A percentile compares a stretch with the other conserved stretches of the same genome.
Conservation (phyloP, 2,888 invertebrate species). For the Drosophila borealis region DNA sequence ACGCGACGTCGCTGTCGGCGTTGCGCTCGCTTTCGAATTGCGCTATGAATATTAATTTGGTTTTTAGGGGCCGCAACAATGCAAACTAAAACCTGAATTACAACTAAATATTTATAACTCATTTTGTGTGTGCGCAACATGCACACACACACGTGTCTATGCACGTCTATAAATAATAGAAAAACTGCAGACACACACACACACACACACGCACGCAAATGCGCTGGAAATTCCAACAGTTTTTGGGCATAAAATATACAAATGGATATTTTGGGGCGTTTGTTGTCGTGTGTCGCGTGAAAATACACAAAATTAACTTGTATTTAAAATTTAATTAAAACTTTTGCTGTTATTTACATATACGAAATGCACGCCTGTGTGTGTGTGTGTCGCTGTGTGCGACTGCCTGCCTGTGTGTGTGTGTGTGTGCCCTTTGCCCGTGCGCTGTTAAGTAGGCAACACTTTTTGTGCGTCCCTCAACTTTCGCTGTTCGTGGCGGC, state of each 20-base stretch:
- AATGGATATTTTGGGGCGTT: constrained; percentile 52
- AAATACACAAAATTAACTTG: constrained; percentile 79
- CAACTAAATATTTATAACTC: constrained; percentile 81
- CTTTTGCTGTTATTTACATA: constrained; percentile 74
- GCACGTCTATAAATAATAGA: constrained; percentile 41
- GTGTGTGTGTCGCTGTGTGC: background rate
- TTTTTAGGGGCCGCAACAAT: constrained; percentile 60
- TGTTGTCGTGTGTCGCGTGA: constrained; percentile 52
- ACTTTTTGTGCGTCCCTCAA: constrained; percentile 40
- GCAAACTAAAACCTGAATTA: constrained; percentile 75
- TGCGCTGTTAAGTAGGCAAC: constrained; percentile 58
- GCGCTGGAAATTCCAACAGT: constrained; percentile 41
- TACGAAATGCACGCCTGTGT: constrained; percentile 18
- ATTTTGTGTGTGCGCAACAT: constrained; percentile 58
- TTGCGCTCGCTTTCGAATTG: constrained; percentile 31
- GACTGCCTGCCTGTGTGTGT: background rate
- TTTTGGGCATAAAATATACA: constrained; percentile 56
- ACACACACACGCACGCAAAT: background rate
- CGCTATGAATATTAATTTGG: constrained; percentile 77
- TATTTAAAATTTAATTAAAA: constrained; percentile 80
- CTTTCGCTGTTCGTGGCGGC: constrained; percentile 34
- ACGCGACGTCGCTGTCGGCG: constrained; percentile 1
- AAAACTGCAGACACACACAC: constrained; percentile 31
- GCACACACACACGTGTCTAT: constrained; percentile 13
- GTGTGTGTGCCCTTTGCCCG: constrained; percentile 20